A percentile compares a stretch with the other conserved stretches of the same genome.
Conservation (phyloP, 2,113 vertebrate species). For the Gasterosteus aculeatus region DNA sequence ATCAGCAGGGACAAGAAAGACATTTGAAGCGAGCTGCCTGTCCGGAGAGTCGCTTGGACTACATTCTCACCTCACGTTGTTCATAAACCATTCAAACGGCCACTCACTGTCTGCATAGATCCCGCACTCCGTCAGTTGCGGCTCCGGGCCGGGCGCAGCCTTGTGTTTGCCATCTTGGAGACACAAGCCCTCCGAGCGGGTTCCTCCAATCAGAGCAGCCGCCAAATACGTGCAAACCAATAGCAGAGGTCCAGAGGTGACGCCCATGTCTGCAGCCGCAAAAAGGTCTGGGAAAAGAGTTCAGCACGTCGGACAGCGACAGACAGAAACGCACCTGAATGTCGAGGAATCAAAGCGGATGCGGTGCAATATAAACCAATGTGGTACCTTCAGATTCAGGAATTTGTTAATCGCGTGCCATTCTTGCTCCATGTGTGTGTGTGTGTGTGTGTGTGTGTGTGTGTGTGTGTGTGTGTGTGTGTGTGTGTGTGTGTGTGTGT, state of each 20-base stretch:
- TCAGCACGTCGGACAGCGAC: slow-evolving; percentile 58
- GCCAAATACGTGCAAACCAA: slow-evolving; percentile 54
- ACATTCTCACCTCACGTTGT: background rate
- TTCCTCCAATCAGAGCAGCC: slow-evolving; percentile 56
- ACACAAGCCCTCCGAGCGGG: slow-evolving; percentile 71
- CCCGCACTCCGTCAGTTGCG: slow-evolving; percentile 69
- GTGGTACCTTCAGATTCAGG: background rate
- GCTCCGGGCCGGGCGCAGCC: slow-evolving; percentile 70
- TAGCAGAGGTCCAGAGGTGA: slow-evolving; percentile 48
- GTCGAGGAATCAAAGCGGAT: background rate
- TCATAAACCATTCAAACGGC: background rate
- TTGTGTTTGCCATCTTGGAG: slow-evolving; percentile 78
- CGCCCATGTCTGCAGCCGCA: slow-evolving; percentile 67
- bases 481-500: background rate
- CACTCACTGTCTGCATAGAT: slow-evolving; percentile 83
- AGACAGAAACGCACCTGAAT: background rate
- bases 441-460: too few relatives aligned
- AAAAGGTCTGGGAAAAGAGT: slow-evolving; percentile 23
- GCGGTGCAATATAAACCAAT: too few relatives aligned
- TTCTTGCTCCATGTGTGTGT: background rate
- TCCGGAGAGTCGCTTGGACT: background rate
- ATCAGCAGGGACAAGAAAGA: slow-evolving; percentile 20
- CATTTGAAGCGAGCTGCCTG: background rate
- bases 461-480: too few relatives aligned
- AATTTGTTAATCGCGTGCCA: background rate